These are phyloP conservation scores for Spilosoma lubricipeda DNA, from an alignment of 2,888 invertebrate species.

Conservation along the genomic window DNA sequence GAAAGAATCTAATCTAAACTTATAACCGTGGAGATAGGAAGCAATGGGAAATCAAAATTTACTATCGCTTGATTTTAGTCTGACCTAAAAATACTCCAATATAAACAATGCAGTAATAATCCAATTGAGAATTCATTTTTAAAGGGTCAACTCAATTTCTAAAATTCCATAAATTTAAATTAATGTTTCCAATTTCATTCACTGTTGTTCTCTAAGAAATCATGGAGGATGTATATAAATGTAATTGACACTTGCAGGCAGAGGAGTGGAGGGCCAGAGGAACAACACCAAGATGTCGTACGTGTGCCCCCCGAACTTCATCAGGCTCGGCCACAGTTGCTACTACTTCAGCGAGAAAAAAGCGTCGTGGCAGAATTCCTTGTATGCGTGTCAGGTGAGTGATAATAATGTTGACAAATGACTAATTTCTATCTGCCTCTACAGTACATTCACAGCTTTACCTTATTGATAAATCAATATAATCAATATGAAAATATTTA, in stretches of 20 bases:
- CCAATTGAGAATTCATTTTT: background rate
- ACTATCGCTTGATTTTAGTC: background rate
- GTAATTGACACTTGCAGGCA: conserved; percentile 54
- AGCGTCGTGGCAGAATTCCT: conserved; percentile 90
- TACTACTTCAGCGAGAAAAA: conserved; percentile 90
- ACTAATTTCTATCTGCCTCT: background rate
- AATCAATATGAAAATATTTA: too few relatives aligned
- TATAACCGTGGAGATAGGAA: background rate
- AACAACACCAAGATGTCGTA: conserved; percentile 83
- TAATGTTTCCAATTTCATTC: background rate
- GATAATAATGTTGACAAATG: background rate
- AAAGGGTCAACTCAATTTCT: background rate
- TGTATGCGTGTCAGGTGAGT: conserved; percentile 88
- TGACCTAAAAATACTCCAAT: background rate
- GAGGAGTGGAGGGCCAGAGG: conserved; percentile 67
- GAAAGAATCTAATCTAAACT: background rate
- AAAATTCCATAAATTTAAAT: background rate
- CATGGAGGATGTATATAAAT: background rate
- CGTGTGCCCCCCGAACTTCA: conserved; percentile 90
- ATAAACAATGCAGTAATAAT: background rate
- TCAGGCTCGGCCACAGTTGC: conserved; percentile 90
- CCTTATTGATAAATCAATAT: too few relatives aligned
- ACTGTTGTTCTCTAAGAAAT: background rate
- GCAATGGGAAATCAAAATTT: background rate
- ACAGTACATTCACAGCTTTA: too few relatives aligned